Evolutionary conservation across 2,113 vertebrate genomes (phyloP).

Genomic region (Hiodon alosoides): DNA sequence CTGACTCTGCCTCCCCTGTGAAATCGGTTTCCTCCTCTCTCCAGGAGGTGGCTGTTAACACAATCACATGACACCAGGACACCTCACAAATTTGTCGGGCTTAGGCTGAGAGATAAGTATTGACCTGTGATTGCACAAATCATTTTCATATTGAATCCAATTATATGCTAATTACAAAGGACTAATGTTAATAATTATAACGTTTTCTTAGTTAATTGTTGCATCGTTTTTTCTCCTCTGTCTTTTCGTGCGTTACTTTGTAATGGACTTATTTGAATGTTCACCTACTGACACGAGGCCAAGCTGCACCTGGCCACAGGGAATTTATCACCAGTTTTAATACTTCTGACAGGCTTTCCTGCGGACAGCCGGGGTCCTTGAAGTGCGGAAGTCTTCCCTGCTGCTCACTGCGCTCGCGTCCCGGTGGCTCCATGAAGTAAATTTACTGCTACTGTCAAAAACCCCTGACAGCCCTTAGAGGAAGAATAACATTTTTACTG

Average conservation of each 20-base stretch:
- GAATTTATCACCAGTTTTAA: slow-evolving; percentile 60
- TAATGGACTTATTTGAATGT: slow-evolving; percentile 10
- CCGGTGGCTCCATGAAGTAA: slow-evolving; percentile 47
- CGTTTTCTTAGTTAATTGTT: too few species aligned
- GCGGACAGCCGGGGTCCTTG: slow-evolving; percentile 53
- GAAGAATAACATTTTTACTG: slow-evolving; percentile 33
- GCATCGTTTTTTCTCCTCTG: not conserved
- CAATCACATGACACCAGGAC: not conserved
- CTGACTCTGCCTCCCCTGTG: not conserved
- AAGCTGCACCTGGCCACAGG: slow-evolving; percentile 47
- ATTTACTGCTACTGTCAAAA: slow-evolving; percentile 60
- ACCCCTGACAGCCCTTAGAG: slow-evolving; percentile 50
- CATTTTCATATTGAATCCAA: too few species aligned
- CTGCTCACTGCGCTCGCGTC: slow-evolving; percentile 41
- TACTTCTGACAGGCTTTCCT: slow-evolving; percentile 55
- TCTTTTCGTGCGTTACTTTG: slow-evolving; percentile 10
- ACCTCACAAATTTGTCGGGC: too few species aligned
- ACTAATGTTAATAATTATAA: too few species aligned
- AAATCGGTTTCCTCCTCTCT: not conserved
- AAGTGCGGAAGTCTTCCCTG: slow-evolving; percentile 54
- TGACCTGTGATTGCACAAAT: too few species aligned
- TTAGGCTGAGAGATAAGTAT: too few species aligned
- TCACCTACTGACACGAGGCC: not conserved
- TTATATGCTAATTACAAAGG: too few species aligned
- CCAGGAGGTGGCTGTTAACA: not conserved